Percentiles rank a stretch among this genome's conserved stretches.
phyloP scores from a whole-genome alignment of 2,888 invertebrate genomes.

The Drosophila setosimentum region DNA sequence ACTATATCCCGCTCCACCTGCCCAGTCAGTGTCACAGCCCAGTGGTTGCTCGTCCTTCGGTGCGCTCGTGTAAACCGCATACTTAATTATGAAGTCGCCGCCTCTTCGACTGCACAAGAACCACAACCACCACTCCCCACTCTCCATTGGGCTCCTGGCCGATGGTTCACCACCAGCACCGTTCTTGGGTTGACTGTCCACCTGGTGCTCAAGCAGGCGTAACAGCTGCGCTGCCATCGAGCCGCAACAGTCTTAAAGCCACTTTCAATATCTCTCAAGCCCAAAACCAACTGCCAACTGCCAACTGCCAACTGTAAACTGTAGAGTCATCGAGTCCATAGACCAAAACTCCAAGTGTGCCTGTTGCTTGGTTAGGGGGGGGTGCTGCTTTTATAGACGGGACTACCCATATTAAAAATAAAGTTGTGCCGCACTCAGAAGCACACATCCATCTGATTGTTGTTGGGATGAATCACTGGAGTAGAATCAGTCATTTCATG shows the following conservation, averaged over 20 bases:
- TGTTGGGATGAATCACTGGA: neutral
- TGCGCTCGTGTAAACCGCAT: conserved; percentile 71
- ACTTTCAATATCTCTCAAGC: conserved; percentile 69
- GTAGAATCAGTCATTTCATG: neutral
- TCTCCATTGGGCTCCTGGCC: neutral
- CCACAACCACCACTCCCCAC: neutral
- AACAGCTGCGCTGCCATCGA: conserved; percentile 64
- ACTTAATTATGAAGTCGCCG: conserved; percentile 78
- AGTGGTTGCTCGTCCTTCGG: conserved; percentile 46
- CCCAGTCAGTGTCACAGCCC: conserved; percentile 55
- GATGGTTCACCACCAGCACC: neutral
- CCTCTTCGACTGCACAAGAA: conserved; percentile 20
- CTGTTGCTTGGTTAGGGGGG: neutral
- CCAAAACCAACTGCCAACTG: neutral
- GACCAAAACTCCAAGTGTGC: neutral
- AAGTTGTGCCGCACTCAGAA: neutral
- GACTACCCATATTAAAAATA: neutral
- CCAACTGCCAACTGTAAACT: conserved; percentile 10
- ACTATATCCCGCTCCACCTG: conserved; percentile 21
- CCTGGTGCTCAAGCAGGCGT: conserved; percentile 43
- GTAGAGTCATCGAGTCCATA: conserved; percentile 1
- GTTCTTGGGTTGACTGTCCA: conserved; percentile 17
- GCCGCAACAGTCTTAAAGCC: conserved; percentile 67
- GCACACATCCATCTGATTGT: neutral
- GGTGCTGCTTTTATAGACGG: neutral